Conservation (phyloP, 1,140 invertebrate species). For the Mycetomoellerius zeteki region DNA sequence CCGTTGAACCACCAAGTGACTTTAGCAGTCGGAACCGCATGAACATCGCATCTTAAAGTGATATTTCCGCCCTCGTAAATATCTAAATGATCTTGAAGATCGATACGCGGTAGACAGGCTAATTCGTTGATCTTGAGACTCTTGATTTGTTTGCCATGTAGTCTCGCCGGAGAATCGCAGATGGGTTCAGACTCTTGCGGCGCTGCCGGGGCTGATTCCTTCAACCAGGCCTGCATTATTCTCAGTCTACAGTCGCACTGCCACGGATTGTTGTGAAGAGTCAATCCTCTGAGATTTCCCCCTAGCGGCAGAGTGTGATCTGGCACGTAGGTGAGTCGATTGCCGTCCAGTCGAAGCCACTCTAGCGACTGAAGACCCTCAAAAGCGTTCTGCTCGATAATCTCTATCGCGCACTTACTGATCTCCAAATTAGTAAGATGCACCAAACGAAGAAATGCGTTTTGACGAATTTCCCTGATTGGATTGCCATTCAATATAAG, state of each 20-base stretch:
- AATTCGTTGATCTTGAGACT: conserved; percentile 91
- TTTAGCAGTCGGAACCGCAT: conserved; percentile 92
- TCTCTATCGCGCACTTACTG: conserved; percentile 92
- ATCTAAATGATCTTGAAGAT: conserved; percentile 87
- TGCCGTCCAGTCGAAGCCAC: conserved; percentile 94
- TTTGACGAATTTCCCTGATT: conserved; percentile 90
- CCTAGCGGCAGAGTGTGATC: conserved; percentile 87
- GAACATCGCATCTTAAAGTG: conserved; percentile 92
- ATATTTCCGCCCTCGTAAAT: conserved; percentile 93
- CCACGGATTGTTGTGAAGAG: conserved; percentile 96
- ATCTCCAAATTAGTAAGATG: conserved; percentile 94
- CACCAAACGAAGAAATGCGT: conserved; percentile 92
- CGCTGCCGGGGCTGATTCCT: conserved; percentile 90
- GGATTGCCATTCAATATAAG: conserved; percentile 94
- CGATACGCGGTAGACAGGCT: conserved; percentile 93
- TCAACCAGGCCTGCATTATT: conserved; percentile 93
- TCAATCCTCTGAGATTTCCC: conserved; percentile 91
- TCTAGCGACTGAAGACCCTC: conserved; percentile 93
- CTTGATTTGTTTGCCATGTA: conserved; percentile 90
- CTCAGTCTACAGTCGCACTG: conserved; percentile 94
- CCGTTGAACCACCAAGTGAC: conserved; percentile 94
- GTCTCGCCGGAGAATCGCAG: conserved; percentile 90
- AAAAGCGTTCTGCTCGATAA: conserved; percentile 93
- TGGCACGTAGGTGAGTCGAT: conserved; percentile 90
- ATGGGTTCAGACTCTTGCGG: conserved; percentile 89